Percentiles rank a stretch among this genome's conserved stretches.
Evolutionary conservation across 2,888 invertebrate species (phyloP).

Genomic region (Drosophila differens): DNA sequence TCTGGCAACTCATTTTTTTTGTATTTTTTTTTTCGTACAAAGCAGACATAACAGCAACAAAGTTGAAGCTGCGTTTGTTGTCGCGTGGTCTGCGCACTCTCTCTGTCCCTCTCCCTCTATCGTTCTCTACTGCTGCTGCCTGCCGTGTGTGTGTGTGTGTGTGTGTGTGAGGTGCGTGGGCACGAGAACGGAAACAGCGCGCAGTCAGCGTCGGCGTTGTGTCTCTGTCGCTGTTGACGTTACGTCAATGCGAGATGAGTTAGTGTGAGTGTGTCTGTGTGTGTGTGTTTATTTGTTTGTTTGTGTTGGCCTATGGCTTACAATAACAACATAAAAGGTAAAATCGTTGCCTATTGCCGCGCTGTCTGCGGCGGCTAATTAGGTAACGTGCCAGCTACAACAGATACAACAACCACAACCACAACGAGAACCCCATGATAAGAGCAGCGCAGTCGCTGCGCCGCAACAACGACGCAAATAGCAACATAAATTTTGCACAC

Average conservation of each 20-base stretch:
- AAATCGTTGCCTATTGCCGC: slow-evolving; percentile 80
- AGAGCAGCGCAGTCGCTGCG: slow-evolving; percentile 72
- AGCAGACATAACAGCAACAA: slow-evolving; percentile 25
- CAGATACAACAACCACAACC: slow-evolving; percentile 64
- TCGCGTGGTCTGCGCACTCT: slow-evolving; percentile 53
- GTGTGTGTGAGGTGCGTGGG: slow-evolving; percentile 65
- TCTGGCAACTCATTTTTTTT: slow-evolving; percentile 15
- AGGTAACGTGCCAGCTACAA: slow-evolving; percentile 80
- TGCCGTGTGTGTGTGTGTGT: slow-evolving; percentile 30
- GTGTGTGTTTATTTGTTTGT: slow-evolving; percentile 29
- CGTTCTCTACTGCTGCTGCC: slow-evolving; percentile 1
- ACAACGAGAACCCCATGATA: slow-evolving; percentile 66
- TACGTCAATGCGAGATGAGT: slow-evolving; percentile 68
- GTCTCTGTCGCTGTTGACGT: slow-evolving; percentile 61
- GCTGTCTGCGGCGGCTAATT: slow-evolving; percentile 83
- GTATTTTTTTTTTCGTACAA: slow-evolving; percentile 20
- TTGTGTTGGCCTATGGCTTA: slow-evolving; percentile 51
- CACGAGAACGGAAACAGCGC: slow-evolving; percentile 77
- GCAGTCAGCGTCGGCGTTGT: slow-evolving; percentile 54
- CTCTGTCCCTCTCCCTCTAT: slow-evolving; percentile 8
- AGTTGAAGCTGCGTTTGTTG: slow-evolving; percentile 53
- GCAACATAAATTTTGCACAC: slow-evolving; percentile 77
- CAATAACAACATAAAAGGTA: slow-evolving; percentile 75
- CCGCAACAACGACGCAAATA: slow-evolving; percentile 74
- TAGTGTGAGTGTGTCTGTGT: slow-evolving; percentile 13